phyloP scores from a whole-genome alignment of 2,113 vertebrate species.

The Pseudonaja textilis region DNA sequence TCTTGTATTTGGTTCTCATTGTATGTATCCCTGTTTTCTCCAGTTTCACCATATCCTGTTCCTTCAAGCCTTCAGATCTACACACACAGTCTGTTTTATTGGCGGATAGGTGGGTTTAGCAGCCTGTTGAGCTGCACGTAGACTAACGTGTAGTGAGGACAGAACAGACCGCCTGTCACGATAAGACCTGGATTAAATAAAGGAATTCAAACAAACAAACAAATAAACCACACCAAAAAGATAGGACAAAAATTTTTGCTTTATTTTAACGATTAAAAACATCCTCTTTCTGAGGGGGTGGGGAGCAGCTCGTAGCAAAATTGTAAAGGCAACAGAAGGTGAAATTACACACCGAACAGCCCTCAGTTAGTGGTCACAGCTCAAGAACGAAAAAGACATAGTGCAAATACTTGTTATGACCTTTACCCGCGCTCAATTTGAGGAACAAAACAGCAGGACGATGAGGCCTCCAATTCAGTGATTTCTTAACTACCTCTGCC shows the following conservation, averaged over 20 bases:
- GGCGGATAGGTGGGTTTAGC: too few relatives aligned
- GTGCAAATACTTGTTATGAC: constrained; percentile 9
- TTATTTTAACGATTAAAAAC: not conserved
- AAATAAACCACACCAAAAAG: not conserved
- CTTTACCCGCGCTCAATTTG: not conserved
- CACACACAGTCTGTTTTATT: too few relatives aligned
- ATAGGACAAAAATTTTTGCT: not conserved
- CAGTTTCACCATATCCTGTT: too few relatives aligned
- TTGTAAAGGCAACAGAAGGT: constrained; percentile 17
- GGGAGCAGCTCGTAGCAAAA: not conserved
- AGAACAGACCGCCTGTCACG: too few relatives aligned
- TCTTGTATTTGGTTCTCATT: too few relatives aligned
- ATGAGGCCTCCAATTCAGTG: not conserved
- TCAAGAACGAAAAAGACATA: not conserved
- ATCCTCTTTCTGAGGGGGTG: not conserved
- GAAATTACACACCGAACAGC: not conserved
- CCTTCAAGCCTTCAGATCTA: too few relatives aligned
- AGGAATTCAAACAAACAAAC: not conserved
- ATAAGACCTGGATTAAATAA: too few relatives aligned
- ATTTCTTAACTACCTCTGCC: not conserved
- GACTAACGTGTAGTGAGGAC: too few relatives aligned
- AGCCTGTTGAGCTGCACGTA: too few relatives aligned
- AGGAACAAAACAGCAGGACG: not conserved
- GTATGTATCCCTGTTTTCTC: too few relatives aligned
- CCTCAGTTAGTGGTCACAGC: constrained; percentile 14